phyloP scores from a whole-genome alignment of 2,113 vertebrate genomes.

The Anarhynchus alexandrinus region DNA sequence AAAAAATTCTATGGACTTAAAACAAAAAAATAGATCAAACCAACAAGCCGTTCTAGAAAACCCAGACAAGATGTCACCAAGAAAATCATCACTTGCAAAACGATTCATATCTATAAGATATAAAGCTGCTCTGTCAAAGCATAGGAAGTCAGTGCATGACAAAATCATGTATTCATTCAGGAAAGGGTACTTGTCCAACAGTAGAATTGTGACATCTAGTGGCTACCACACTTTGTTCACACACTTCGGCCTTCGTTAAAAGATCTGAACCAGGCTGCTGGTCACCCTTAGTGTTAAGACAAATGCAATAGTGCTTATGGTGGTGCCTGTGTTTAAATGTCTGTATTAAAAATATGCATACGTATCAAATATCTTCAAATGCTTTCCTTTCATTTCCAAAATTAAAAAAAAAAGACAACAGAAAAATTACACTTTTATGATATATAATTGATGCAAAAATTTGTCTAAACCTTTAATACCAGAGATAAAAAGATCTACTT shows the following conservation, averaged over 20 bases:
- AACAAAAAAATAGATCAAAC: neutral
- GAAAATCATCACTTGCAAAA: neutral
- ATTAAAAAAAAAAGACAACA: neutral
- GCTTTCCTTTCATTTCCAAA: neutral
- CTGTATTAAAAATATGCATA: neutral
- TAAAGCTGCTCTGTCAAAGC: neutral
- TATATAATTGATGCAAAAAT: neutral
- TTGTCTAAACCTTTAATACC: neutral
- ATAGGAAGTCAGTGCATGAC: neutral
- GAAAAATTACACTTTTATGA: neutral
- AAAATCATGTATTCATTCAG: accelerated
- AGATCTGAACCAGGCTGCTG: neutral
- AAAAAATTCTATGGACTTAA: neutral
- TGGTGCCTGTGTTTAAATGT: neutral
- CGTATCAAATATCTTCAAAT: neutral
- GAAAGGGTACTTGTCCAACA: neutral
- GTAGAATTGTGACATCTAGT: conserved; percentile 9
- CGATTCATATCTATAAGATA: neutral
- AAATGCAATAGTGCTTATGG: neutral
- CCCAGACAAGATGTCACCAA: neutral
- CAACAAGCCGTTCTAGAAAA: neutral
- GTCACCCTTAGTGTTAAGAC: neutral
- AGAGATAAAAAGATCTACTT: neutral
- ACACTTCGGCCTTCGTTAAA: neutral
- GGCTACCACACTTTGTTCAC: neutral